phyloP scores from a whole-genome alignment of 2,888 invertebrate genomes.

The Caenorhabditis becei region DNA sequence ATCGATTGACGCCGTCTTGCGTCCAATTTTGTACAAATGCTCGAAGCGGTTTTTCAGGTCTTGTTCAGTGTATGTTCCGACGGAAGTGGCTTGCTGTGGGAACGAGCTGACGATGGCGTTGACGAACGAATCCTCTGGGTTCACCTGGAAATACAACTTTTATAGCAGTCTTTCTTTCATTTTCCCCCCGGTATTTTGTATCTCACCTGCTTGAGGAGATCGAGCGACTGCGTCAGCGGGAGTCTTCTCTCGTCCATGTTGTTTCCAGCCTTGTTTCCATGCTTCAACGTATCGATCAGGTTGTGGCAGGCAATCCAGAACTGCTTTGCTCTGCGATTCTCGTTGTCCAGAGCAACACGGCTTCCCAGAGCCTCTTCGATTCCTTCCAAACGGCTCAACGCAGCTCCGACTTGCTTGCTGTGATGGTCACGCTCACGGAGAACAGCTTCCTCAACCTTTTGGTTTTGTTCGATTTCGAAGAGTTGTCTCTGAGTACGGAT shows the following conservation, averaged over 20 bases:
- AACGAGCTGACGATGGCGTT: conserved; percentile 87
- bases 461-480: conserved; percentile 83
- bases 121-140: conserved; percentile 89
- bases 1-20: conserved; percentile 91
- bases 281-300: conserved; percentile 87
- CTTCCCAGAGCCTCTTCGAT: conserved; percentile 88
- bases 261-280: conserved; percentile 83
- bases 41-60: conserved; percentile 90
- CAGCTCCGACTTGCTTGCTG: conserved; percentile 87
- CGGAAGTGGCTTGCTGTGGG: conserved; percentile 87
- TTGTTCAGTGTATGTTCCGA: conserved; percentile 93
- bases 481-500: conserved; percentile 86
- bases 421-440: conserved; percentile 86
- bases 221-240: conserved; percentile 72
- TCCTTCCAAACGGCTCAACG: conserved; percentile 88
- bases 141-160: conserved; percentile 62
- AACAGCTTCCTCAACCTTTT: conserved; percentile 85
- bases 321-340: conserved; percentile 87
- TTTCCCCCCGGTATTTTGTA: background rate
- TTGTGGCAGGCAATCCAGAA: conserved; percentile 96
- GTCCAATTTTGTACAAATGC: conserved; percentile 85
- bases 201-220: conserved; percentile 75
- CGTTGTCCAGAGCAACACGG: conserved; percentile 82
- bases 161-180: background rate
- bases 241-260: conserved; percentile 78